Base-by-base conservation (phyloP, 2,888 invertebrate species). In the Orthosia gracilis region DNA sequence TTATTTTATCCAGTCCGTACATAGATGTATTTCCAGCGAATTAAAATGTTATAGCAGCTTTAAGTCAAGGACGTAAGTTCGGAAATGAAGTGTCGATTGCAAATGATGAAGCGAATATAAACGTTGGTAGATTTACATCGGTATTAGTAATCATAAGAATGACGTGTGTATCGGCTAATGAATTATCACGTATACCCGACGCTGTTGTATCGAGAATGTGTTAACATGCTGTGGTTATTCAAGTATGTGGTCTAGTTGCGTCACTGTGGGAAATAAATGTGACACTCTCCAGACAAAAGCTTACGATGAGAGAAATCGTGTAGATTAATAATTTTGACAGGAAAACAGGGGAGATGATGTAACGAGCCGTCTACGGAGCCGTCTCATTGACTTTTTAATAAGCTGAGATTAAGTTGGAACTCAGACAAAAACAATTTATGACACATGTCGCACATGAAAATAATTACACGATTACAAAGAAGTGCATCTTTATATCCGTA, bases 251-350 rank as follows among this genome's bases (percentile, higher is more conserved):
- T 76, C 69, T 64, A 79, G 73, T 87, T 86, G 81, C 85, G 75
- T 87, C 87, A 85, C 76, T 77, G 77, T 83, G 76, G 70, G 83
- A 85, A 79, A 82, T 87, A 85, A 70, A 82, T 75, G 58, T 78
- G 85, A 79, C 80, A 82, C 62, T 74, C 65, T 55, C 52, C 61
- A 77, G 74, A 83, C 86, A 85, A 84, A 81, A 80, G 80, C 66
- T 78, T 77, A 78, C 65, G 72, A 82, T 68, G 59, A 83, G 86
- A 87, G 76, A 87, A 87, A 87, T 87, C 64, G 85, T 75, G 75
- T 55, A 87, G 83, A 87, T 87, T 87, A 86, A 87, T 87, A 86
- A 87, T 81, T 83, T 82, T 87, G 86, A 87, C 87, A 87, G 77
- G 70, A 72, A 80, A 74, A 77, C 79, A 80, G 74, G 68, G 79